Base-by-base conservation (phyloP, 2,888 invertebrate genomes). In the Temnothorax unifasciatus region DNA sequence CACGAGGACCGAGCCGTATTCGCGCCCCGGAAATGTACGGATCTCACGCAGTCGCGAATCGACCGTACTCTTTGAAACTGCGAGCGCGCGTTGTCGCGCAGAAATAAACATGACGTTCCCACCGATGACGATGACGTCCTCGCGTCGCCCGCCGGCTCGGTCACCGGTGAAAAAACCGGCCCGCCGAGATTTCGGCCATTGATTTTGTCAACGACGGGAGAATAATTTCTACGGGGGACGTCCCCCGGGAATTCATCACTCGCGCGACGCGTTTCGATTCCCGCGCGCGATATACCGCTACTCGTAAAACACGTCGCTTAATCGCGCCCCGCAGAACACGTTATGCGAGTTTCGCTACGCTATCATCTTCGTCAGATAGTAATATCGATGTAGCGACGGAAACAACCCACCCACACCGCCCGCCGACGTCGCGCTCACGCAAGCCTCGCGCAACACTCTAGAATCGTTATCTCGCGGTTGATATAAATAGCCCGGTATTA, bases 291-390 rank as follows among this genome's bases (percentile, higher is more conserved):
- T 81, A 81, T 34, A 73, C 34, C 73, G 79, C n/a, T 18, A 41
- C 61, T 52, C 34, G 34, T 59, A 41, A 81, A 77, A 61, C n/a
- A 59, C n/a, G 69, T 34, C 34, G 69, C 63, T 15, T 76, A 77
- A 75, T 66, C 76, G 52, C 59, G 59, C 41, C 15, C 1, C 9
- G 29, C 13, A 6, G 11, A 47, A 57, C 15, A n/a, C 44, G n/a
- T 50, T 57, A 25, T 54, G 63, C 69, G 57, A 69, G 82, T 71
- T 18, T 68, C 34, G 52, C 75, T 57, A 29, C 59, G 68, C 66
- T 89, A 82, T 85, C 89, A 79, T 84, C 82, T 84, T 71, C 84
- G 89, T 88, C 90, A 84, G 86, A 88, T 91, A 90, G 86, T 89
- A 90, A 90, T 83, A 81, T 83, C 82, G 77, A 87, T 83, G 61